A percentile compares a stretch with the other conserved stretches of the same genome.
Evolutionary conservation across 2,888 invertebrate genomes (phyloP).

Genomic region (Polyommatus icarus): DNA sequence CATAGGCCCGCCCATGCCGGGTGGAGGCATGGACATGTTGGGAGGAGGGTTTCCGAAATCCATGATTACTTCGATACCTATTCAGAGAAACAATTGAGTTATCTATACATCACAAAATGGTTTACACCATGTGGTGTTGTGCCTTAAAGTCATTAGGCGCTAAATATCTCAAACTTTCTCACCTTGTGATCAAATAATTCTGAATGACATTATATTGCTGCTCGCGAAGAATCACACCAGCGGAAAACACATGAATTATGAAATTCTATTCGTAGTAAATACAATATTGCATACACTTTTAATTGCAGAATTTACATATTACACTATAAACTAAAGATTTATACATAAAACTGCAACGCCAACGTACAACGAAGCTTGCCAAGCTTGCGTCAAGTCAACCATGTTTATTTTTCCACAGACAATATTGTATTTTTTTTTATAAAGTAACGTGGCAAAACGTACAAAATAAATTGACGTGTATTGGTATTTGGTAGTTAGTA

Average conservation of each 20-base stretch:
- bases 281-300: slow-evolving; percentile 15
- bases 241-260: slow-evolving; percentile 29
- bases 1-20: slow-evolving; percentile 59
- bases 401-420: slow-evolving; percentile 48
- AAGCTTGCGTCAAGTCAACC: slow-evolving; percentile 43
- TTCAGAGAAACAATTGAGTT: slow-evolving; percentile 62
- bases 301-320: slow-evolving; percentile 44
- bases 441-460: no score
- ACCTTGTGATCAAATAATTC: slow-evolving; percentile 61
- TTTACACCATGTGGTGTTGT: slow-evolving; percentile 32
- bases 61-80: slow-evolving; percentile 76
- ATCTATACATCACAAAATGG: slow-evolving; percentile 24
- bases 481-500: no score
- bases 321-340: slow-evolving; percentile 51
- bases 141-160: slow-evolving; percentile 26
- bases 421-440: slow-evolving; percentile 15
- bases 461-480: no score
- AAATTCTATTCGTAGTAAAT: slow-evolving; percentile 37
- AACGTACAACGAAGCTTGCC: slow-evolving; percentile 48
- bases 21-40: slow-evolving; percentile 70
- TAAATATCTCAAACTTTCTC: slow-evolving; percentile 47
- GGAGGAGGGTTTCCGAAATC: slow-evolving; percentile 76
- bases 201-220: slow-evolving; percentile 66
- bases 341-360: slow-evolving; percentile 64
- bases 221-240: slow-evolving; percentile 44